Percentiles rank a stretch among this genome's conserved stretches.
phyloP scores from a whole-genome alignment of 1,140 invertebrate genomes.

The Colletes gigas region DNA sequence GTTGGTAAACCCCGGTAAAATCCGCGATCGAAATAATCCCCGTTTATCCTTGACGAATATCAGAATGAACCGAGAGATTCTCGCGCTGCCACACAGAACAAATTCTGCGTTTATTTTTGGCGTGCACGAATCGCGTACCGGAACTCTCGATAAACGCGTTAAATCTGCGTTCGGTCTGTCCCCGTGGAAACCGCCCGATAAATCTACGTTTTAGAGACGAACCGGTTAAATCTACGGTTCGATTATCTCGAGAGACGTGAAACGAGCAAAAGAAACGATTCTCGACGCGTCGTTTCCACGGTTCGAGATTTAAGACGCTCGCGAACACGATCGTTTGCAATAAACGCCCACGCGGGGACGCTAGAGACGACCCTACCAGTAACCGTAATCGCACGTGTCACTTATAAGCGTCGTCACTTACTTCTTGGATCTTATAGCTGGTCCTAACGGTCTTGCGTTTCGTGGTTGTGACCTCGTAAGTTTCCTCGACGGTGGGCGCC shows the following conservation, averaged over 20 bases:
- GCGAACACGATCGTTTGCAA: background rate
- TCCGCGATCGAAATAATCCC: constrained; percentile 36
- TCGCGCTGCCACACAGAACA: constrained; percentile 9
- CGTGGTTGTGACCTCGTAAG: constrained; percentile 83
- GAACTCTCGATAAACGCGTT: background rate
- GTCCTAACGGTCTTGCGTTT: constrained; percentile 84
- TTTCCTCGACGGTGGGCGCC: constrained; percentile 73
- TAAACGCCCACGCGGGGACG: constrained; percentile 45
- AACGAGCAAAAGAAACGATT: no score
- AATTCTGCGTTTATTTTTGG: constrained; percentile 35
- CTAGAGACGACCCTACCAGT: background rate
- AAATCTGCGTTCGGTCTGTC: background rate
- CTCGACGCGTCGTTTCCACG: no score
- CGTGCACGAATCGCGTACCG: background rate
- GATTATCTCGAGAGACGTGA: no score
- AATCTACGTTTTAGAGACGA: background rate
- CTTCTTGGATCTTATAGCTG: constrained; percentile 86
- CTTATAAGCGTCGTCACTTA: constrained; percentile 73
- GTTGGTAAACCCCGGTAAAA: constrained; percentile 33
- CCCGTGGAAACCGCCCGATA: background rate
- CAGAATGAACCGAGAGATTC: constrained; percentile 40
- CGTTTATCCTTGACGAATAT: constrained; percentile 47
- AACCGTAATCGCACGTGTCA: constrained; percentile 37
- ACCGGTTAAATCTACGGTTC: no score
- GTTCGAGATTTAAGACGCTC: background rate